These are phyloP conservation scores for Psittacula cyanocephala DNA, from an alignment of 2,113 vertebrate genomes.

Conservation along the genomic window DNA sequence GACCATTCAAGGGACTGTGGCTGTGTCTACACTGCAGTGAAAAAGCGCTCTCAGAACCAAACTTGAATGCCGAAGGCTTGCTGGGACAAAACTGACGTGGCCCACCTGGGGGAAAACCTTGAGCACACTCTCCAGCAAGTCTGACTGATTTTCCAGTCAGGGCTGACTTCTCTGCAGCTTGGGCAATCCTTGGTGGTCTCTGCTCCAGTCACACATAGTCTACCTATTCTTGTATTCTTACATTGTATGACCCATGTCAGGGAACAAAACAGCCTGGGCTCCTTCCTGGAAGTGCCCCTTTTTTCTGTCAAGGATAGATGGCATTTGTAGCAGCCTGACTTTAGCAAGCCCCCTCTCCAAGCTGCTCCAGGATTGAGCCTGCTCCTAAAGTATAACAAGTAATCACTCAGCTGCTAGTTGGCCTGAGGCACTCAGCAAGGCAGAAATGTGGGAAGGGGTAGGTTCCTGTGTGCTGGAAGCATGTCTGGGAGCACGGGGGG, in stretches of 20 bases:
- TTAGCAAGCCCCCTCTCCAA: not conserved
- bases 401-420: not conserved
- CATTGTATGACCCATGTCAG: not conserved
- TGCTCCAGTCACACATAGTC: not conserved
- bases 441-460: not conserved
- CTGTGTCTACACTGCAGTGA: not conserved
- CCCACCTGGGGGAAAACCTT: not conserved
- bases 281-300: not conserved
- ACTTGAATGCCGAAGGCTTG: not conserved
- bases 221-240: not conserved
- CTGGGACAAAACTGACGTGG: not conserved
- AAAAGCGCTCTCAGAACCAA: not conserved
- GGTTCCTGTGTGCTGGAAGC: not conserved
- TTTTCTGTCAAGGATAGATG: not conserved
- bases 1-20: not conserved
- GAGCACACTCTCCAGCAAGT: not conserved
- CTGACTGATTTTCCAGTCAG: not conserved
- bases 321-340: not conserved
- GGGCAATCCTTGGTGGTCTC: not conserved
- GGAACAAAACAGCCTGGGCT: not conserved
- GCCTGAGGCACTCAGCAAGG: not conserved
- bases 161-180: not conserved
- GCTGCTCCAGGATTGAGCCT: not conserved
- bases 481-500: accelerated
- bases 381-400: not conserved